Evolutionary conservation across 2,797 vertebrate genomes (phyloP).

Genomic region (Pteronotus mesoamericanus): DNA sequence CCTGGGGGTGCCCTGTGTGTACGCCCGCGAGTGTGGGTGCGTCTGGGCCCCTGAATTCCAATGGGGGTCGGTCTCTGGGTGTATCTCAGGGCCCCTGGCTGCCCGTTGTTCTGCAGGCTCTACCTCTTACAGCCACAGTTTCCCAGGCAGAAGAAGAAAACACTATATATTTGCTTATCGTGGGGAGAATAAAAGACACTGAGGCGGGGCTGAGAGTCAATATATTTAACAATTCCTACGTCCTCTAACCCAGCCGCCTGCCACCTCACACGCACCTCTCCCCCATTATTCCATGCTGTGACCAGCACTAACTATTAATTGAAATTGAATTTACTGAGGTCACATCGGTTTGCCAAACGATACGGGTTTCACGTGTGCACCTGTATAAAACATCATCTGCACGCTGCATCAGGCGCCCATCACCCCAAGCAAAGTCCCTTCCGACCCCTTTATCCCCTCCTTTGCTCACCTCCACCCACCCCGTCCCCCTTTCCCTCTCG

Average conservation of each 20-base stretch:
- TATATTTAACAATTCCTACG: not conserved
- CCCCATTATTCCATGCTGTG: not conserved
- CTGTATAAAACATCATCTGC: not conserved
- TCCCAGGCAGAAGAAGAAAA: not conserved
- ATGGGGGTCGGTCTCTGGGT: not conserved
- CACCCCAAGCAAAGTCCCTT: not conserved
- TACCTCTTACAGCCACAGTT: not conserved
- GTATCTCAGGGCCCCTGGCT: no score
- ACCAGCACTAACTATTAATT: not conserved
- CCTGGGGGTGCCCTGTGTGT: not conserved
- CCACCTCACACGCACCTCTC: no score
- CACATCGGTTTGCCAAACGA: not conserved
- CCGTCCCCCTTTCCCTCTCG: not conserved
- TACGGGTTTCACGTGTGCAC: not conserved
- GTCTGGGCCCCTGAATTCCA: not conserved
- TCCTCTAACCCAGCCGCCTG: not conserved
- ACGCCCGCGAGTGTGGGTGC: not conserved
- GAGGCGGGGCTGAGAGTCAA: not conserved
- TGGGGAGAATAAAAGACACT: not conserved
- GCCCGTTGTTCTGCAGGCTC: not conserved
- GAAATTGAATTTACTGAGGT: not conserved
- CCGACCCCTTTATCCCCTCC: not conserved
- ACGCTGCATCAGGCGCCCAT: not conserved
- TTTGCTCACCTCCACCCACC: not conserved
- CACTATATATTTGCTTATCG: not conserved